phyloP scores from a whole-genome alignment of 1,140 invertebrate genomes.

The Bombus confusus region DNA sequence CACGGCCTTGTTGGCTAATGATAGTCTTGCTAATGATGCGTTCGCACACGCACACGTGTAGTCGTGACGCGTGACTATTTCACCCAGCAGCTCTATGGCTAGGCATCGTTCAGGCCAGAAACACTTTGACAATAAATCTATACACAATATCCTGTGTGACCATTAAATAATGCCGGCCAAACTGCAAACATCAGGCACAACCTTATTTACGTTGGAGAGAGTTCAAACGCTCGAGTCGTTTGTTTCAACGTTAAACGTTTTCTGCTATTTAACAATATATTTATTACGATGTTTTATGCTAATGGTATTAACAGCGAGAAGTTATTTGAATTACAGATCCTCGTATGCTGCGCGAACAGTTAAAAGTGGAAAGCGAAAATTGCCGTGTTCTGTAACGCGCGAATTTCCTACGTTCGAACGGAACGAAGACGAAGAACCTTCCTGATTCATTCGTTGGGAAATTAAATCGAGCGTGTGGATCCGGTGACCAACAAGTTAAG shows the following conservation, averaged over 20 bases:
- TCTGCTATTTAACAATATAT: not conserved
- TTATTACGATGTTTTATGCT: not conserved
- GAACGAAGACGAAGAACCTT: not conserved
- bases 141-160: not conserved
- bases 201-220: not conserved
- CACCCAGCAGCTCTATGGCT: conserved; percentile 52
- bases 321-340: not conserved
- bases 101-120: conserved; percentile 16
- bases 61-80: conserved; percentile 61
- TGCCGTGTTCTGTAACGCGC: not conserved
- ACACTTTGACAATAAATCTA: conserved; percentile 17
- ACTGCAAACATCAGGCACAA: not conserved
- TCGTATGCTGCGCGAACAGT: not conserved
- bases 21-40: conserved; percentile 82
- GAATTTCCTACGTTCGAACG: not conserved
- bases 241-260: not conserved
- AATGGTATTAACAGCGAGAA: not conserved
- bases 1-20: conserved; percentile 81
- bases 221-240: not conserved
- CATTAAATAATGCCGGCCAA: not conserved
- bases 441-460: not conserved
- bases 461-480: not conserved
- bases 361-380: not conserved
- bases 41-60: conserved; percentile 73
- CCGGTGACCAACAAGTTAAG: not conserved